These are phyloP conservation scores for Ceramica pisi DNA, from an alignment of 2,888 invertebrate genomes.

Conservation along the genomic window DNA sequence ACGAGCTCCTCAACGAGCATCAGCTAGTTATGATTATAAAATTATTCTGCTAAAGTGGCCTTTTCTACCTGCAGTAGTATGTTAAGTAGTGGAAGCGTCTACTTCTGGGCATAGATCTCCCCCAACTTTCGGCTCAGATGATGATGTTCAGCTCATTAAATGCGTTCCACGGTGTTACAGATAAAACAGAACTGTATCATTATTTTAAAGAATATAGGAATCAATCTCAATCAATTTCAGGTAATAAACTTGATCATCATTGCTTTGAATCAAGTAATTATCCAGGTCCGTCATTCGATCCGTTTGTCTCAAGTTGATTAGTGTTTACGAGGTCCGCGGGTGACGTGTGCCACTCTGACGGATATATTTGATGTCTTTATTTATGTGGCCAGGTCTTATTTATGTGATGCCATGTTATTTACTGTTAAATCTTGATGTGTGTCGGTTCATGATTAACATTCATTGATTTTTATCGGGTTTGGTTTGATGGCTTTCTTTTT, in stretches of 20 bases:
- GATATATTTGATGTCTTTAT: slow-evolving; percentile 76
- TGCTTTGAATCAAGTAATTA: slow-evolving; percentile 45
- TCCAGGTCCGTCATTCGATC: slow-evolving; percentile 43
- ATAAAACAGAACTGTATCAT: not conserved
- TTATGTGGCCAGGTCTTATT: slow-evolving; percentile 72
- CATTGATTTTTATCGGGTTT: slow-evolving; percentile 49
- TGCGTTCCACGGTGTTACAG: not conserved
- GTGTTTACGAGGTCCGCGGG: slow-evolving; percentile 74
- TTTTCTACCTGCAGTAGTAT: too few relatives aligned
- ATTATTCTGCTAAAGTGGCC: too few relatives aligned
- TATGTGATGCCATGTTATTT: slow-evolving; percentile 58
- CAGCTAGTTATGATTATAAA: too few relatives aligned
- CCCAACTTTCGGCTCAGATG: too few relatives aligned
- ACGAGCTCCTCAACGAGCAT: too few relatives aligned
- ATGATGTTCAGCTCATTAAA: too few relatives aligned
- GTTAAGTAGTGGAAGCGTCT: too few relatives aligned
- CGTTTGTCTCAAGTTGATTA: slow-evolving; percentile 69
- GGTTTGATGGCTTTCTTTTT: not conserved
- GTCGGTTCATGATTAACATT: slow-evolving; percentile 55
- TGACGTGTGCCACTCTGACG: slow-evolving; percentile 67
- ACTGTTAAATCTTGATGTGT: slow-evolving; percentile 56
- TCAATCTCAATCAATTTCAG: slow-evolving; percentile 3
- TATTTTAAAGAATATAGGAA: slow-evolving; percentile 6
- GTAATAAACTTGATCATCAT: slow-evolving; percentile 25
- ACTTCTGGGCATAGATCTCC: too few relatives aligned